These are phyloP conservation scores for Nomada ferruginata DNA, from an alignment of 2,888 invertebrate genomes.

Conservation along the genomic window DNA sequence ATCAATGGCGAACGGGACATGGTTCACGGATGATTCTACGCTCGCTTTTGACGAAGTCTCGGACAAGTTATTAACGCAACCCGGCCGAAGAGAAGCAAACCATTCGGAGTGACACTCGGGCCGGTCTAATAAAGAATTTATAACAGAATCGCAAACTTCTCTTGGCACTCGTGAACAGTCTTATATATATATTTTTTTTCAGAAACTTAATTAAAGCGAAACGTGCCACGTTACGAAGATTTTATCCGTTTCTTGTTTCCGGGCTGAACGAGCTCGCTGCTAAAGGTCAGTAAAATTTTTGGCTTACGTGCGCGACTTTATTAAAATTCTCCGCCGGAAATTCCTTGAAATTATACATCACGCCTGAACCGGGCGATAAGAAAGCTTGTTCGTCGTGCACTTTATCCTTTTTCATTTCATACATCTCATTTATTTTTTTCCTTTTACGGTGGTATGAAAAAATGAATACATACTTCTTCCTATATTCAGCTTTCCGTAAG, in stretches of 20 bases:
- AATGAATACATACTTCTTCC: neutral
- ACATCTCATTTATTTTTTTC: neutral
- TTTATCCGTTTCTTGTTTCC: slow-evolving; percentile 50
- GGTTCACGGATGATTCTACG: slow-evolving; percentile 23
- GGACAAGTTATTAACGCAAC: slow-evolving; percentile 44
- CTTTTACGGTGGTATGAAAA: neutral
- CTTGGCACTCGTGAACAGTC: too few species aligned
- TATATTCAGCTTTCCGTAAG: neutral
- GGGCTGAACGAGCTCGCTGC: slow-evolving; percentile 27
- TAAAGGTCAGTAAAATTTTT: slow-evolving; percentile 46
- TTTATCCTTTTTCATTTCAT: neutral
- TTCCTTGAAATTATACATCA: slow-evolving; percentile 41
- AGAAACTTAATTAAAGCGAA: slow-evolving; percentile 39
- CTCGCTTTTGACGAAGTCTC: slow-evolving; percentile 22
- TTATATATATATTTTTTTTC: neutral
- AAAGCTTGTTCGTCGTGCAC: slow-evolving; percentile 10
- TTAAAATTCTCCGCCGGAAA: slow-evolving; percentile 51
- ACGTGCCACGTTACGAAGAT: slow-evolving; percentile 37
- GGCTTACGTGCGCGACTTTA: slow-evolving; percentile 48
- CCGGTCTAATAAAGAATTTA: slow-evolving; percentile 11
- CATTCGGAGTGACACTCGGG: neutral
- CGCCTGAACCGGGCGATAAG: slow-evolving; percentile 27
- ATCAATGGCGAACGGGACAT: slow-evolving; percentile 59
- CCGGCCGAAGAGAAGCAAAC: slow-evolving; percentile 4
- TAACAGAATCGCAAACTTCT: slow-evolving; percentile 2